Base-by-base conservation (phyloP, 2,113 vertebrate species). In the Chlamydotis undulata region DNA sequence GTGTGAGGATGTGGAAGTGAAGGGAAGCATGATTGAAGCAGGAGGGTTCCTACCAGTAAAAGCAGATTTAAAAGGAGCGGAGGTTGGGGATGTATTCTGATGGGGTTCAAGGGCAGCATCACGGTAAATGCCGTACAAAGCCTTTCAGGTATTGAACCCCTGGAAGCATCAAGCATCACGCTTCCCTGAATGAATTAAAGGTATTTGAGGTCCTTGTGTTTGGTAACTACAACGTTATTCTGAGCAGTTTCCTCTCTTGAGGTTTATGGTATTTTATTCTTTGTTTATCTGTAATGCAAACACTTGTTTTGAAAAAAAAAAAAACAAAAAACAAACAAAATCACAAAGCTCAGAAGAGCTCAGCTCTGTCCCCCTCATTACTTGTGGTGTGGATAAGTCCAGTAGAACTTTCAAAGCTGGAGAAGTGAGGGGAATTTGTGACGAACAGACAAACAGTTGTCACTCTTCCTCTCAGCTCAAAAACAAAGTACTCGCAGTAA, bases 71-170 rank as follows among this genome's bases (percentile, higher is more conserved):
- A 55, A 52, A 45, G 17, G 10, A 50, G 5, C 7, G 12, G 13
- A 49, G 17, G 19, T 19, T n/a, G 21, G 37, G 50, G 53, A 10
- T 35, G 8, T 31, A 2, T 57, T 26, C 21, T 56, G 2, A 9
- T 5, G 33, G 45, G 43, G 6, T 26, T 71, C 9, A 22, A 12
- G 25, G 11, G 37, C 77, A 92, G 41, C 77, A 37, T 37, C 14
- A 0, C 21, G 8, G 31, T 61, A n/a, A 71, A 37, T 0, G 2
- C 41, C 53, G 3, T 21, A 25, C 6, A 39, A 43, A 78, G 23
- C 23, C 53, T 61, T 50, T 25, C 0, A 22, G 7, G 11, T 50
- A 6, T 26, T 39, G 41, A 55, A 47, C 8, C 17, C 17, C n/a
- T n/a, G n/a, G n/a, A n/a, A n/a, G n/a, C n/a, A n/a, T n/a, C n/a